Base-by-base conservation (phyloP, 23 tunicate species). In the Phallusia fumigata region DNA sequence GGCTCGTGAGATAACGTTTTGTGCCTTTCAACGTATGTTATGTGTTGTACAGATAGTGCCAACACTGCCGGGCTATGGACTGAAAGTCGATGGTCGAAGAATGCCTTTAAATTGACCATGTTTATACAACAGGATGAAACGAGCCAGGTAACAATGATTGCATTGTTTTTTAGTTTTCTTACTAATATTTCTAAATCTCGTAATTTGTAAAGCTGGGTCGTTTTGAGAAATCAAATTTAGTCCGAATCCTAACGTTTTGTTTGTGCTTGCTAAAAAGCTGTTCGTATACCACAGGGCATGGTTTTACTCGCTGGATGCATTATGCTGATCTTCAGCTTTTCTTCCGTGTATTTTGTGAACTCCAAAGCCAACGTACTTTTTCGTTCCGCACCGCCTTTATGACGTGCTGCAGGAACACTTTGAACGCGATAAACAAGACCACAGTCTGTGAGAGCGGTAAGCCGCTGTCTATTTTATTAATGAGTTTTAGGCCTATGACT, bases 61-160 rank as follows among this genome's bases (percentile, higher is more conserved):
- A 77, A 16, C 31, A 74, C 47, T 3, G 28, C 78, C 28, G 88
- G 91, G 1, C 40, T 81, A 33, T 92, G 97, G 97, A 33, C 97
- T 26, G 97, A 92, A 75, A 92, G 97, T 64, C 35, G 83, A 75
- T 92, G 97, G 97, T 33, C 82, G 53, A 83, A 33, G 16, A 74
- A 82, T 36, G 82, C 91, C 18, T 87, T 87, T 36, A 76, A 58
- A 32, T 73, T 92, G 26, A 84, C 85, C 10, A 64, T 92, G 64
- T 92, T 92, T 81, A 32, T 83, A 1, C 73, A 82, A 30, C 97
- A 92, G 76, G 88, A 92, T 74, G 65, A 76, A 47, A 36, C 52
- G 6, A 64, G 65, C 35, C 88, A 92, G 64, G 97, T 87, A 33
- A 40, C 47, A 40, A 40, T 40, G 47, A 5, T 40, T 40, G 10